Percentiles rank a stretch among this genome's conserved stretches.
phyloP scores from a whole-genome alignment of 2,797 vertebrate species.

The Smutsia gigantea region DNA sequence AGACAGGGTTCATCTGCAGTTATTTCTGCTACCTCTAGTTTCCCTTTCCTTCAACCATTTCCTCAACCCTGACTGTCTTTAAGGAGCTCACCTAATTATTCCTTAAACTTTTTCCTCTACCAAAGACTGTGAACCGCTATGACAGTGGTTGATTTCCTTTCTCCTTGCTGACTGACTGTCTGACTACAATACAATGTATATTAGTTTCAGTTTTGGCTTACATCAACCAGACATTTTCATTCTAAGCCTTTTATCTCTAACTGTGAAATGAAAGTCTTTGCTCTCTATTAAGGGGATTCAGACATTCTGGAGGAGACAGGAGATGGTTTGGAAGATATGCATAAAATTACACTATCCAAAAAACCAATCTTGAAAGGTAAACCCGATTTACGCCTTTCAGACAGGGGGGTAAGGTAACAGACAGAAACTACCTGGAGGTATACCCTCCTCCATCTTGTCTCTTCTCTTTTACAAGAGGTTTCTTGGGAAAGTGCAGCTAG shows the following conservation, averaged over 20 bases:
- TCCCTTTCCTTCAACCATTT: not conserved
- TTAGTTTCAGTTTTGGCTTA: constrained; percentile 62
- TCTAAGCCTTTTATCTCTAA: constrained; percentile 50
- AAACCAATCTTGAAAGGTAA: constrained; percentile 46
- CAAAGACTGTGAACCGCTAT: not conserved
- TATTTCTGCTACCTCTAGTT: not conserved
- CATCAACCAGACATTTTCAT: constrained; percentile 65
- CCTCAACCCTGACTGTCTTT: not conserved
- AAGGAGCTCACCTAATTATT: not conserved
- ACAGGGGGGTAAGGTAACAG: not conserved
- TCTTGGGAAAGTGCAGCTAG: not conserved
- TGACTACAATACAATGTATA: not conserved
- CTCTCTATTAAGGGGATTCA: constrained; percentile 45
- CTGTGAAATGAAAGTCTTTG: constrained; percentile 51
- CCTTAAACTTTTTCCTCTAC: not conserved
- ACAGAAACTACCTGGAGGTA: not conserved
- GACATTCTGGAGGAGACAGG: not conserved
- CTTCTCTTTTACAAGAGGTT: not conserved
- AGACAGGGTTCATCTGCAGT: not conserved
- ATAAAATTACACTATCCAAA: constrained; percentile 54
- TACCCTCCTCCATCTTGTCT: not conserved
- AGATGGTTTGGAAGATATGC: constrained; percentile 16
- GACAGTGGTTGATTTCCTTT: not conserved
- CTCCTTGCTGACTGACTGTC: not conserved
- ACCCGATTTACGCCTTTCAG: constrained; percentile 10